Evolutionary conservation across 1,140 invertebrate species (phyloP).

Genomic region (Ruditapes philippinarum): DNA sequence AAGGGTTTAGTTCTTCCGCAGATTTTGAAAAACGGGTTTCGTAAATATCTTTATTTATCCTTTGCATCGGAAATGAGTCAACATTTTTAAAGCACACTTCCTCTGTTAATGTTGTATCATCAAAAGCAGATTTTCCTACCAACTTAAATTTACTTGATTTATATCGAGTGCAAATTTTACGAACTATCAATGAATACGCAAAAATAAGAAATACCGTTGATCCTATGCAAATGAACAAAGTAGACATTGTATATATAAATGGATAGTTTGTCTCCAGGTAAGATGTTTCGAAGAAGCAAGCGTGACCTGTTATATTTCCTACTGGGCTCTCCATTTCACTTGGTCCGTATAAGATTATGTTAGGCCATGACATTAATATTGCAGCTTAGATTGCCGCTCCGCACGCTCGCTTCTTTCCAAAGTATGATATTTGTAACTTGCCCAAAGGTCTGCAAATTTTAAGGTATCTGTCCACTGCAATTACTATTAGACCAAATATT

Average conservation of each 20-base stretch:
- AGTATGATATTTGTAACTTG: constrained; percentile 43
- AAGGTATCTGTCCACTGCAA: constrained; percentile 57
- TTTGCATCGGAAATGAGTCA: neutral
- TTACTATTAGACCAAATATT: constrained; percentile 54
- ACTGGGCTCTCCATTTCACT: constrained; percentile 50
- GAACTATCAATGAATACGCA: constrained; percentile 48
- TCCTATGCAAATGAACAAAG: constrained; percentile 16
- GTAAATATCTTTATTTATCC: neutral
- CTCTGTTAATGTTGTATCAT: neutral
- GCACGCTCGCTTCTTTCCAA: constrained; percentile 42
- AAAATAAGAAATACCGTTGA: constrained; percentile 45
- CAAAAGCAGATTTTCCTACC: neutral
- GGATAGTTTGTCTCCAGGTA: constrained; percentile 50
- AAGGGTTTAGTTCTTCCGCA: neutral
- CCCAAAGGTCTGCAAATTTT: constrained; percentile 60
- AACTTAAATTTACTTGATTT: neutral
- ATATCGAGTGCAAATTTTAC: constrained; percentile 36
- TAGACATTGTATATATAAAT: constrained; percentile 42
- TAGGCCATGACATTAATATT: constrained; percentile 51
- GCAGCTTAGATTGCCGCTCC: neutral
- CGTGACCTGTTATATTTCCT: constrained; percentile 44
- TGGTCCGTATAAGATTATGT: constrained; percentile 50
- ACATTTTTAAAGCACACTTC: neutral
- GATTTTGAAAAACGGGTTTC: neutral
- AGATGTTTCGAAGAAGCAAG: constrained; percentile 45